Percentiles rank a stretch among this genome's conserved stretches.
phyloP scores from a whole-genome alignment of 2,888 invertebrate species.

The Microplitis manilae region DNA sequence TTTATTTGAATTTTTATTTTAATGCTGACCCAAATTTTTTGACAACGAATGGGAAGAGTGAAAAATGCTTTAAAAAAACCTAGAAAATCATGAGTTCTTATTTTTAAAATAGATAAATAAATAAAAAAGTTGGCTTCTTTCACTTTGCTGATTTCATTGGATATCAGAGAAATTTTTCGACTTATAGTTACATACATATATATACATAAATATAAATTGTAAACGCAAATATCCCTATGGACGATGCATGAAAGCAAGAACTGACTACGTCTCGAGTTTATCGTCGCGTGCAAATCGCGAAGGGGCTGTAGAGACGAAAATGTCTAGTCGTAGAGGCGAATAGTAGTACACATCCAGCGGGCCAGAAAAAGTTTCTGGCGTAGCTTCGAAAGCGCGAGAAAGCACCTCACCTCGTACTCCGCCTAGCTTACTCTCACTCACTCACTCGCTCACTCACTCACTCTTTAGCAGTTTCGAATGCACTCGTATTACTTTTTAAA shows the following conservation, averaged over 20 bases:
- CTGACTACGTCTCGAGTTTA: constrained; percentile 40
- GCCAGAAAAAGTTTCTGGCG: constrained; percentile 51
- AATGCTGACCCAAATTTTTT: no score
- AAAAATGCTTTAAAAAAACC: no score
- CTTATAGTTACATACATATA: neutral
- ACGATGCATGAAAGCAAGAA: constrained; percentile 17
- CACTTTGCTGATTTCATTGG: constrained; percentile 47
- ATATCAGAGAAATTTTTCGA: neutral
- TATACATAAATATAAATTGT: constrained; percentile 20
- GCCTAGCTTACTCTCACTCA: neutral
- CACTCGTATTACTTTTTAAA: constrained; percentile 59
- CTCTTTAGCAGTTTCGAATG: neutral
- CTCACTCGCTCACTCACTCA: constrained; percentile 15
- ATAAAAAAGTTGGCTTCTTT: neutral
- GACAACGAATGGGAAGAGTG: no score
- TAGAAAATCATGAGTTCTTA: no score
- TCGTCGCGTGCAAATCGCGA: constrained; percentile 50
- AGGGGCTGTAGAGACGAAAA: constrained; percentile 43
- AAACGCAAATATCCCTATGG: constrained; percentile 13
- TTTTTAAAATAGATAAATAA: neutral
- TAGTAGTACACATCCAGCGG: constrained; percentile 32
- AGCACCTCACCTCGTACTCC: neutral
- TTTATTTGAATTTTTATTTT: neutral
- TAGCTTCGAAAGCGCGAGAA: constrained; percentile 47
- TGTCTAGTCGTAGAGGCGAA: constrained; percentile 38